Evolutionary conservation across 2,888 invertebrate species (phyloP).

Genomic region (Noctua fimbriata): DNA sequence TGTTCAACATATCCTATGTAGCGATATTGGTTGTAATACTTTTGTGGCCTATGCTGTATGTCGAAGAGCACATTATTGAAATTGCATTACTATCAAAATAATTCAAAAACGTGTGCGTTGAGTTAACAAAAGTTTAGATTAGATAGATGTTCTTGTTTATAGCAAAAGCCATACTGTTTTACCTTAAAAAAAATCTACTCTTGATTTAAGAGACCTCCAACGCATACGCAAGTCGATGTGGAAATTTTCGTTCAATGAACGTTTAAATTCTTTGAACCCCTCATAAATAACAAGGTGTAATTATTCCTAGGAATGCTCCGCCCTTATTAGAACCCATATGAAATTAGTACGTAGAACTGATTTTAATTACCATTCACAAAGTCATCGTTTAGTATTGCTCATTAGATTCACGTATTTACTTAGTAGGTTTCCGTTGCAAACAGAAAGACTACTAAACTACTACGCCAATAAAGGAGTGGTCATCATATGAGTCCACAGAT

Average conservation of each 20-base stretch:
- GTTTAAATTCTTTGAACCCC: slow-evolving; percentile 19
- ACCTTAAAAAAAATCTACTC: background rate
- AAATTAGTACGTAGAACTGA: slow-evolving; percentile 55
- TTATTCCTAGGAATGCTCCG: slow-evolving; percentile 39
- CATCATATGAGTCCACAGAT: slow-evolving; percentile 63
- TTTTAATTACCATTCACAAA: slow-evolving; percentile 60
- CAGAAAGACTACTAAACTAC: slow-evolving; percentile 51
- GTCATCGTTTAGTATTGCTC: slow-evolving; percentile 65
- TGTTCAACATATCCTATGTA: background rate
- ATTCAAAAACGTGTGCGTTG: background rate
- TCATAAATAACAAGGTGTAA: slow-evolving; percentile 32
- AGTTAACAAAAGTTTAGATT: background rate
- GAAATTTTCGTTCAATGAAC: slow-evolving; percentile 23
- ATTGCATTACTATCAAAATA: background rate
- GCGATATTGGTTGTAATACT: background rate
- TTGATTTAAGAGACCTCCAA: background rate
- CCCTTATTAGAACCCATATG: slow-evolving; percentile 51
- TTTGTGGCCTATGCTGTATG: background rate
- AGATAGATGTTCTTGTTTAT: background rate
- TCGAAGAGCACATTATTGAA: background rate
- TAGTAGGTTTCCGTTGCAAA: slow-evolving; percentile 61
- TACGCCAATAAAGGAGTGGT: slow-evolving; percentile 58
- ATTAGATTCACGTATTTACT: slow-evolving; percentile 64
- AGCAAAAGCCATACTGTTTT: background rate
- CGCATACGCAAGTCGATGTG: background rate